Base-by-base conservation (phyloP, 2,888 invertebrate genomes). In the Drosophila glabriapex region DNA sequence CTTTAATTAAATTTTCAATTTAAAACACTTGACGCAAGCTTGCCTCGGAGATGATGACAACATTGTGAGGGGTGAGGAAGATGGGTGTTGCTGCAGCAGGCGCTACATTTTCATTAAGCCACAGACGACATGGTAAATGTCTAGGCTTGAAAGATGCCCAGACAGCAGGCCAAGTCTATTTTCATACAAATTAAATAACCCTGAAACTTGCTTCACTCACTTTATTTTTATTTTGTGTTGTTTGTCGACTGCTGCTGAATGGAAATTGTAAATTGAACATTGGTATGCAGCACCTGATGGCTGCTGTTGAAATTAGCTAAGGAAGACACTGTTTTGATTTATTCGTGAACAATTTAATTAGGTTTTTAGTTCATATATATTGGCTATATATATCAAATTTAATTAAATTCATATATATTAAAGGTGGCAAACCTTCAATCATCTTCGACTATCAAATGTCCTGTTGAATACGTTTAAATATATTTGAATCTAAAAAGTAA, bases 1-100 rank as follows among this genome's bases (percentile, higher is more conserved):
- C 85, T 89, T 86, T 86, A 90, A 90, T 87, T 86, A 87, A 90
- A 90, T 79, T 87, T 86, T 77, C 73, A 89, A 86, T 86, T 78
- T 86, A 69, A 83, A 64, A 76, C 76, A 89, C 79, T 83, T 79
- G 86, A 78, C 63, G 74, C 74, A 71, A 33, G 72, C 81, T 71
- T 28, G 39, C 35, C 54, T 41, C 39, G 29, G 12, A 41, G 62
- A 37, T 43, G 68, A 66, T 53, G 71, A 74, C 55, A 71, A 49
- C 52, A 64, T 22, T 46, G 35, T 9, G 41, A 5, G 14, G 4
- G 16, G 16, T 16, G 7, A 3, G 35, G 12, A 28, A 16, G n/a
- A 12, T 33, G 25, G 16, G n/a, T 4, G 35, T 22, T 22, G 64
- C 68, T 56, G 60, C 73, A 80, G 68, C 77, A 79, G 89, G 84